phyloP scores from a whole-genome alignment of 1,140 invertebrate genomes.

The Pseudomyrmex flavicornis region DNA sequence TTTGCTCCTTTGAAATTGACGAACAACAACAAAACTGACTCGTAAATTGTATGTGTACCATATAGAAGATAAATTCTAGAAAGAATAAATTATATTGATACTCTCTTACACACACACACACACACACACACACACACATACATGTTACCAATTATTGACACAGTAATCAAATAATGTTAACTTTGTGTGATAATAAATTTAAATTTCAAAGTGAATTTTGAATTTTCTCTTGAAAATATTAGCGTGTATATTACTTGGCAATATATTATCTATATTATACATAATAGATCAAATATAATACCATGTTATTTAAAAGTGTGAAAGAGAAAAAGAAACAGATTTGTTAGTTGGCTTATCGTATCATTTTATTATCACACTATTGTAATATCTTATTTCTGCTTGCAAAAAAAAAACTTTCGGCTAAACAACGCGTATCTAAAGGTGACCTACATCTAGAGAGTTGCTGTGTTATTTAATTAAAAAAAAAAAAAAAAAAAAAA shows the following conservation, averaged over 20 bases:
- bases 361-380: constrained; percentile 13
- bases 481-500: neutral
- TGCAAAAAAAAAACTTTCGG: neutral
- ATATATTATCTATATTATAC: neutral
- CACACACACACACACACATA: constrained; percentile 1
- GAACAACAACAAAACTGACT: no score
- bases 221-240: constrained; percentile 13
- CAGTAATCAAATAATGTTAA: constrained; percentile 5
- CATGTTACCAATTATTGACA: constrained; percentile 1
- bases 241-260: constrained; percentile 18
- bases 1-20: no score
- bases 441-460: neutral
- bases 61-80: no score
- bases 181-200: neutral
- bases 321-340: neutral
- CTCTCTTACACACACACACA: constrained; percentile 9
- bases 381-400: neutral
- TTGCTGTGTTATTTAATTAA: constrained; percentile 18
- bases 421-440: neutral
- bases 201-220: constrained; percentile 14
- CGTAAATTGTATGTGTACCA: no score
- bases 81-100: no score
- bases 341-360: neutral
- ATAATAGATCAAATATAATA: neutral
- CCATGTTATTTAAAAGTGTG: constrained; percentile 2